Percentiles rank a stretch among this genome's conserved stretches.
Evolutionary conservation across 2,113 vertebrate genomes (phyloP).

Genomic region (Zootoca vivipara): DNA sequence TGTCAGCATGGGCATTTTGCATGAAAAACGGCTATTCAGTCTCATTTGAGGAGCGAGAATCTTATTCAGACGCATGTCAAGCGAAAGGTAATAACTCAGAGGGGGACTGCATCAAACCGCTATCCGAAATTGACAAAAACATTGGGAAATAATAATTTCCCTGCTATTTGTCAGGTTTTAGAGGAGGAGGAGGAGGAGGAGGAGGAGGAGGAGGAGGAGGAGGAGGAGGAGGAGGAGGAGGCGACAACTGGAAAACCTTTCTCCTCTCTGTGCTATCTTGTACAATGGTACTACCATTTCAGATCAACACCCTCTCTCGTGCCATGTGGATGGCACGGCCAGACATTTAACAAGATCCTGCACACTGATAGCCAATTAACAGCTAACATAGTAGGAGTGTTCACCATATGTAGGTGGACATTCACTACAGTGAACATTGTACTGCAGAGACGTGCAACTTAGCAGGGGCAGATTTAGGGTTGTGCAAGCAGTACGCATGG

Average conservation of each 20-base stretch:
- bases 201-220: too few species aligned
- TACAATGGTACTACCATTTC: neutral
- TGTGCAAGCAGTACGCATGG: too few species aligned
- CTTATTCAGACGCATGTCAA: neutral
- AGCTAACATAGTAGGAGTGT: neutral
- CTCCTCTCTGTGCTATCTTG: neutral
- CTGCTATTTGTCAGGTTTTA: neutral
- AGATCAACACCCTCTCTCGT: neutral
- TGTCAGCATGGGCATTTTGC: neutral
- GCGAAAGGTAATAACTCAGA: neutral
- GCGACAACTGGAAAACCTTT: neutral
- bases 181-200: neutral
- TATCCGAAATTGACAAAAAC: neutral
- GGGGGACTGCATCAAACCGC: neutral
- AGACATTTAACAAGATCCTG: neutral
- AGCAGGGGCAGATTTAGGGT: too few species aligned
- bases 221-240: neutral
- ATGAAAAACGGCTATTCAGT: constrained; percentile 6
- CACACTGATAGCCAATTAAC: neutral
- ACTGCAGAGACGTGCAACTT: too few species aligned
- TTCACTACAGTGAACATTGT: too few species aligned
- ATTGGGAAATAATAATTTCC: neutral
- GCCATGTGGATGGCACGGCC: neutral
- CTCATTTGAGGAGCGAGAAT: neutral
- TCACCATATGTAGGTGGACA: too few species aligned